A percentile compares a stretch with the other conserved stretches of the same genome.
phyloP scores from a whole-genome alignment of 2,888 invertebrate species.

The Erpobdella octoculata region DNA sequence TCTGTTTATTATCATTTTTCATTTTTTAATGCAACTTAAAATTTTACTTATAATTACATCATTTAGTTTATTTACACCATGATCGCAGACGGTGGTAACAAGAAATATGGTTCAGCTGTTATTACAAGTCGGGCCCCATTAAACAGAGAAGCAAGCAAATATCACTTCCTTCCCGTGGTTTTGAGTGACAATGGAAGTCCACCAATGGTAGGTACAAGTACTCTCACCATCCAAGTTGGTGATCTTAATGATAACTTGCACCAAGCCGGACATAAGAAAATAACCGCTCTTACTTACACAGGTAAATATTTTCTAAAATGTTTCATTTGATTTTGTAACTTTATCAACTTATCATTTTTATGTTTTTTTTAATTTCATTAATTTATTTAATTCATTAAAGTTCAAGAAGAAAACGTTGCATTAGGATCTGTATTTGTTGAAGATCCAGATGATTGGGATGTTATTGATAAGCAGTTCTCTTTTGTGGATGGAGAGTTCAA shows the following conservation, averaged over 20 bases:
- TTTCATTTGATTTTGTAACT: neutral
- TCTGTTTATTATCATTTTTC: no score
- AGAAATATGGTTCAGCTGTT: constrained; percentile 78
- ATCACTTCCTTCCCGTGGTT: constrained; percentile 89
- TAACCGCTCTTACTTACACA: constrained; percentile 89
- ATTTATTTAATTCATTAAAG: constrained; percentile 27
- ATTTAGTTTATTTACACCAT: no score
- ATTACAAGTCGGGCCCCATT: constrained; percentile 86
- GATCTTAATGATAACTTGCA: constrained; percentile 98
- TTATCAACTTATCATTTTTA: neutral
- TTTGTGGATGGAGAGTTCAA: constrained; percentile 32
- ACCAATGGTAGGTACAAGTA: constrained; percentile 77
- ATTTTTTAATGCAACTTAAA: no score
- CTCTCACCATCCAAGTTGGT: constrained; percentile 86
- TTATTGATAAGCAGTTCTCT: constrained; percentile 85
- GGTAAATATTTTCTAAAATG: neutral
- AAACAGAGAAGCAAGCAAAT: constrained; percentile 89
- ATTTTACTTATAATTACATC: no score
- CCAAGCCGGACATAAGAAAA: constrained; percentile 90
- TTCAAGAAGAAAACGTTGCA: constrained; percentile 66
- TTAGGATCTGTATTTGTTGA: constrained; percentile 92
- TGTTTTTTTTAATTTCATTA: neutral
- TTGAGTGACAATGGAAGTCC: constrained; percentile 94
- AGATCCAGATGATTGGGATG: constrained; percentile 96
- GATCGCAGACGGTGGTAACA: constrained; percentile 38